Conservation (phyloP, 2,797 vertebrate species). For the Halcyon chelicuti region DNA sequence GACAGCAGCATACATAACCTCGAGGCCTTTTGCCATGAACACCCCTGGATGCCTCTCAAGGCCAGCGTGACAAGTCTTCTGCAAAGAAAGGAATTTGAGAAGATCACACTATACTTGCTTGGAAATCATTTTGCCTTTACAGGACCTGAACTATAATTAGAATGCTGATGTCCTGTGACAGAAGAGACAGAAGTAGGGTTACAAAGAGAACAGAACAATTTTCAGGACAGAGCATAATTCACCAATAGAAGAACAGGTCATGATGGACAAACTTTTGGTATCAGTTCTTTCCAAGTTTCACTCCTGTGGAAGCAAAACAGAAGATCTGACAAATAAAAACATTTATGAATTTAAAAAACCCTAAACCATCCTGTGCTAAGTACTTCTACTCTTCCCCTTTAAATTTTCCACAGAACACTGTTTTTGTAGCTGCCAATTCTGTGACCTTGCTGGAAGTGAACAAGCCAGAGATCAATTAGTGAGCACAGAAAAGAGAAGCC, state of each 20-base stretch:
- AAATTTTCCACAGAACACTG: slow-evolving; percentile 13
- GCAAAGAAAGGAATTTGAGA: not conserved
- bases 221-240: not conserved
- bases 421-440: slow-evolving; percentile 1
- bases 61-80: not conserved
- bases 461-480: slow-evolving; percentile 74
- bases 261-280: not conserved
- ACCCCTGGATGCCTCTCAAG: not conserved
- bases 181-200: not conserved
- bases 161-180: not conserved
- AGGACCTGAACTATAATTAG: not conserved
- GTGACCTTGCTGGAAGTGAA: slow-evolving; percentile 74
- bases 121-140: not conserved
- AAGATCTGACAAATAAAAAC: not conserved
- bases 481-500: slow-evolving; percentile 40
- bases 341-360: not conserved
- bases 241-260: not conserved
- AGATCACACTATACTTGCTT: not conserved
- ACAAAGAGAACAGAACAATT: not conserved
- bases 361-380: not conserved
- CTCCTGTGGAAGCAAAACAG: not conserved
- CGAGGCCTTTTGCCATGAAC: not conserved
- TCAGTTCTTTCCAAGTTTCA: not conserved
- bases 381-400: slow-evolving; percentile 42
- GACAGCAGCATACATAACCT: not conserved